Base-by-base conservation (phyloP, 2,888 invertebrate genomes). In the Drosophila trichaetosa region DNA sequence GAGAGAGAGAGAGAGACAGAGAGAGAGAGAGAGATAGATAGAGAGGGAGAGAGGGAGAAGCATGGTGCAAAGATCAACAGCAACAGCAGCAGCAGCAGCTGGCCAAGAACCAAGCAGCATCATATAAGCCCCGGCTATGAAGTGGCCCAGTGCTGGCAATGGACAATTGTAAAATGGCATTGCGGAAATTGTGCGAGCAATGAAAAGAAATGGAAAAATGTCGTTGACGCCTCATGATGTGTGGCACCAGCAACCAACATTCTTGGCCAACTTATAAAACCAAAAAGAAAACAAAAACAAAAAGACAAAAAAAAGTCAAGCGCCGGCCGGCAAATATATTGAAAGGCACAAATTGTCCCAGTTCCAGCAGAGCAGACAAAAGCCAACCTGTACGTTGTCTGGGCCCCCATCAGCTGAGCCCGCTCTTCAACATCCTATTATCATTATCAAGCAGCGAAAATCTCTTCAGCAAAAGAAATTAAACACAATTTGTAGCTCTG, bases 121-220 rank as follows among this genome's bases (percentile, higher is more conserved):
- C 64, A 33, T 29, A 58, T 48, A 16, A 81, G 51, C 53, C 27
- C 24, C 65, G 46, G 48, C 60, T 48, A 62, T 42, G 33, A 68
- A 49, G 71, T 71, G 63, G 64, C 59, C 54, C 58, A 59, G 57
- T 57, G 65, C 46, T 46, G 46, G 51, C 67, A 67, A 61, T 70
- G 86, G 75, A 82, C 83, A 86, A 80, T 85, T 86, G 89, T 75
- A 71, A 77, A 84, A 89, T 87, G 85, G 80, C 84, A 74, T 79
- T 87, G 82, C 87, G 89, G 89, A 89, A 85, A 89, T 89, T 84
- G 89, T 82, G 75, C 49, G 74, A 75, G 80, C 76, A 72, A 62
- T 87, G 89, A 79, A 84, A 76, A 81, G 79, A 65, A 71, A 69
- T 74, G 52, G 79, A 77, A 79, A 65, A 54, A 76, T 58, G 60